phyloP scores from a whole-genome alignment of 1,140 invertebrate genomes.

The Lucilia sericata region DNA sequence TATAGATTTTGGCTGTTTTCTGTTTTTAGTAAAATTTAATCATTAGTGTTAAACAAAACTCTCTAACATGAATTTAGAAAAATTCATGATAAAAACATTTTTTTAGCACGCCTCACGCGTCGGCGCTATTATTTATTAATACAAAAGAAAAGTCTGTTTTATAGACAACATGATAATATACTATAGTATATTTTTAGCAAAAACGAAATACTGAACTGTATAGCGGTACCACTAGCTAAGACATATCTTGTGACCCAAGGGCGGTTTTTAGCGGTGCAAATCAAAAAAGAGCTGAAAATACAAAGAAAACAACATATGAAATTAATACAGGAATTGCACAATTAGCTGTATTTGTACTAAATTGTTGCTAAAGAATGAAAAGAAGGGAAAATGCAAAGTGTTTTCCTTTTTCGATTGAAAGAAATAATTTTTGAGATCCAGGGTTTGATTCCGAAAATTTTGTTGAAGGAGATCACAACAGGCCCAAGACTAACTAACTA shows the following conservation, averaged over 20 bases:
- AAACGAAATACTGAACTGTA: neutral
- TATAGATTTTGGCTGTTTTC: neutral
- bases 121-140: neutral
- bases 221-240: neutral
- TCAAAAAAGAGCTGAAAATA: neutral
- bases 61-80: neutral
- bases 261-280: conserved; percentile 19
- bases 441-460: no score
- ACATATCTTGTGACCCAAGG: neutral
- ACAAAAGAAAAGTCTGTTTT: neutral
- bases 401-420: no score
- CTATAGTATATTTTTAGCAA: neutral
- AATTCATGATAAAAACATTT: neutral
- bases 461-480: no score
- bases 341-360: neutral
- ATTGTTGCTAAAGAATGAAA: neutral
- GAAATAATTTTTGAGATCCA: no score
- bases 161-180: neutral
- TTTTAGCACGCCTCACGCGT: neutral
- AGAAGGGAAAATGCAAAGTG: neutral
- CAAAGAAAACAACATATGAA: neutral
- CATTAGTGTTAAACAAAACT: neutral
- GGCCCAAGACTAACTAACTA: no score
- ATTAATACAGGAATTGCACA: neutral
- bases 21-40: neutral